Percentiles rank a stretch among this genome's conserved stretches.
phyloP scores from a whole-genome alignment of 2,797 vertebrate genomes.

The Tapirus indicus region DNA sequence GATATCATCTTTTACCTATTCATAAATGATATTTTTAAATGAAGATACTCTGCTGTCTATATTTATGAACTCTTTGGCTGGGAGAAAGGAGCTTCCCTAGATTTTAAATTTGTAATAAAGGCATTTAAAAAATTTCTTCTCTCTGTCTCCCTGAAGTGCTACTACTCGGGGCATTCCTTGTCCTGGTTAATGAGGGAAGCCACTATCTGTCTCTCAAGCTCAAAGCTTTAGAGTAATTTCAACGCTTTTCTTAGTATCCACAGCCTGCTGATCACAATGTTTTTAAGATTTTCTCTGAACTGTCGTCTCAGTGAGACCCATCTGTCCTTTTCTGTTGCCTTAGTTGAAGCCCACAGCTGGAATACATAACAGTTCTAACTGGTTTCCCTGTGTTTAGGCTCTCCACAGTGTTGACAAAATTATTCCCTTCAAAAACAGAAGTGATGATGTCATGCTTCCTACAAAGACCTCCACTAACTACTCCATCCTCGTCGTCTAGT shows the following conservation, averaged over 20 bases:
- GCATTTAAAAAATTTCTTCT: background rate
- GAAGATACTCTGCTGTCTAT: background rate
- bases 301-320: fast-evolving
- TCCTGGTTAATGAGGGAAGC: background rate
- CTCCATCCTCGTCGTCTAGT: fast-evolving
- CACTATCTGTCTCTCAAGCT: background rate
- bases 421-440: background rate
- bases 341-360: background rate
- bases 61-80: background rate
- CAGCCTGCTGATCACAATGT: background rate
- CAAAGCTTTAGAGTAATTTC: background rate
- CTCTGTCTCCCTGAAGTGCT: background rate
- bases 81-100: background rate
- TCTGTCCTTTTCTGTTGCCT: background rate
- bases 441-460: background rate
- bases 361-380: background rate
- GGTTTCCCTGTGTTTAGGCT: background rate
- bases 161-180: background rate
- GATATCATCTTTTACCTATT: background rate
- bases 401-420: background rate
- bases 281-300: background rate
- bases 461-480: fast-evolving
- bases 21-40: background rate
- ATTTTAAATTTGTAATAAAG: conserved; percentile 1
- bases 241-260: no score